Evolutionary conservation across 2,888 invertebrate genomes (phyloP).

Genomic region (Eustalomyia histrio): DNA sequence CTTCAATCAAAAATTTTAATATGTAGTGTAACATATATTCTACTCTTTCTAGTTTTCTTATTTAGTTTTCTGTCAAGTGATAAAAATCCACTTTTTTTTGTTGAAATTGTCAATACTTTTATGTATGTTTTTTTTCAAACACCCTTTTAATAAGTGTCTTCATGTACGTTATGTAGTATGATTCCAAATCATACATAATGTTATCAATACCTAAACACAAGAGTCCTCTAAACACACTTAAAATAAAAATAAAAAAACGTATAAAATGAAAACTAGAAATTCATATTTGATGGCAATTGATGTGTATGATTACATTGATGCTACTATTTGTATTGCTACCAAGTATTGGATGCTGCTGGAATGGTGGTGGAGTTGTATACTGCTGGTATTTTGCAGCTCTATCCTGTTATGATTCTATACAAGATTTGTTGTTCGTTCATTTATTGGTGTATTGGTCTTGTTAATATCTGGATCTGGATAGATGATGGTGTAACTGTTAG

Average conservation of each 20-base stretch:
- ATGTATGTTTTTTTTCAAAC: too few relatives aligned
- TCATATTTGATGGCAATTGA: conserved; percentile 28
- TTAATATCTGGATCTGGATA: conserved; percentile 8
- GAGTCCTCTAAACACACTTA: neutral
- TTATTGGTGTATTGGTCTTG: neutral
- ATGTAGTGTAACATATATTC: too few relatives aligned
- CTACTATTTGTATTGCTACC: neutral
- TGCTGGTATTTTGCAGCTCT: conserved; percentile 19
- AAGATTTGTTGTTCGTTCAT: neutral
- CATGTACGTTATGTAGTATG: neutral
- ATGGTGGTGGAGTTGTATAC: neutral
- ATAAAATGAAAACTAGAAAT: conserved; percentile 5
- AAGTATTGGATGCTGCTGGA: neutral
- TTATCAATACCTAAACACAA: conserved; percentile 11
- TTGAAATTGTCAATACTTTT: too few relatives aligned
- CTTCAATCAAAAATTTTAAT: too few relatives aligned
- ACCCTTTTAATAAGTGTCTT: too few relatives aligned
- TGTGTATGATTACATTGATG: conserved; percentile 14
- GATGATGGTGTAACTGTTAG: conserved; percentile 9
- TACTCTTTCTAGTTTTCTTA: too few relatives aligned
- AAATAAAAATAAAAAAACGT: neutral
- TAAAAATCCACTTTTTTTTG: too few relatives aligned
- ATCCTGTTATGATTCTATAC: conserved; percentile 6
- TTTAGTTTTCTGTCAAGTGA: too few relatives aligned
- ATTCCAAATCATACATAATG: neutral